phyloP scores from a whole-genome alignment of 1,140 invertebrate genomes.

The Heliconius himera region DNA sequence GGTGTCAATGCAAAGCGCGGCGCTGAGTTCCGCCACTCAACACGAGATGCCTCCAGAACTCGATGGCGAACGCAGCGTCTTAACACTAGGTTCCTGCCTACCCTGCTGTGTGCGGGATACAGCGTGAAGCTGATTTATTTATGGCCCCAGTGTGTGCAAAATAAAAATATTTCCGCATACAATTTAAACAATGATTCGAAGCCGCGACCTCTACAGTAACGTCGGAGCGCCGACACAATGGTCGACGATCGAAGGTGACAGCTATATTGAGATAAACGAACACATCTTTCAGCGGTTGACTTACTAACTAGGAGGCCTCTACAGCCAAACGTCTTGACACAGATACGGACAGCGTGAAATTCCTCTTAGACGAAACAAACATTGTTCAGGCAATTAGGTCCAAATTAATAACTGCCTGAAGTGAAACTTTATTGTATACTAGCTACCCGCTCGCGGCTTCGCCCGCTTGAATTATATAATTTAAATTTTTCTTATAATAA shows the following conservation, averaged over 20 bases:
- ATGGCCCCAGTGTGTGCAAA: not conserved
- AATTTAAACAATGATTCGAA: not conserved
- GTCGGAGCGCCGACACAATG: not conserved
- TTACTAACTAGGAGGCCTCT: constrained; percentile 21
- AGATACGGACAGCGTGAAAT: constrained; percentile 19
- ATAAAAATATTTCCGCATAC: not conserved
- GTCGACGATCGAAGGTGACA: not conserved
- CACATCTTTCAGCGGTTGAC: constrained; percentile 19
- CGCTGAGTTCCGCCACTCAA: too few relatives aligned
- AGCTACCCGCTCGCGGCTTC: too few relatives aligned
- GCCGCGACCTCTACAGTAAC: constrained; percentile 4
- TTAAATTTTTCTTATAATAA: not conserved
- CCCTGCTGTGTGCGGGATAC: too few relatives aligned
- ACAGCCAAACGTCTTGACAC: constrained; percentile 12
- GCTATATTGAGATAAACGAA: not conserved
- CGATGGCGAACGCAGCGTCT: too few relatives aligned
- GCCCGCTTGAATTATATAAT: not conserved
- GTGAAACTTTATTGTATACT: not conserved
- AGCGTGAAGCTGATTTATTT: too few relatives aligned
- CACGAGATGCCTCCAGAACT: too few relatives aligned
- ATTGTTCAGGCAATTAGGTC: not conserved
- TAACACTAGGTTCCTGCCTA: too few relatives aligned
- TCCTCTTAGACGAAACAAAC: constrained; percentile 20
- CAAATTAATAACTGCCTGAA: not conserved
- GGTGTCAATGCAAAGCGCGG: too few relatives aligned